phyloP scores from a whole-genome alignment of 2,113 vertebrate genomes.

The Podocnemis expansa region DNA sequence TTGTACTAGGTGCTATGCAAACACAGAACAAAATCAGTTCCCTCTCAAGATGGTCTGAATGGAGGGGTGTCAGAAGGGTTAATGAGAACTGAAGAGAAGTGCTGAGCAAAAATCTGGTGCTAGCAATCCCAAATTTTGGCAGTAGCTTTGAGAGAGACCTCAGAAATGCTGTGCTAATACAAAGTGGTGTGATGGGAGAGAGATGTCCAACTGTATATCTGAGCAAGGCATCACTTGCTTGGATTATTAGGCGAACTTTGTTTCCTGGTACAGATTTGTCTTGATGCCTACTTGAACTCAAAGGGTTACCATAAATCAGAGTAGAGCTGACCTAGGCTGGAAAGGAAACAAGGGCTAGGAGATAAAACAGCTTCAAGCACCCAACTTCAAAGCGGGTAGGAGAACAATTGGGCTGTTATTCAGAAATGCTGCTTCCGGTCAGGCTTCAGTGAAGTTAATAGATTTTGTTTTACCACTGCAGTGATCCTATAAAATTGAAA shows the following conservation, averaged over 20 bases:
- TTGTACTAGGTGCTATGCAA: not conserved
- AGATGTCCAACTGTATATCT: too few species aligned
- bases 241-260: too few species aligned
- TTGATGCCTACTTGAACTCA: not conserved
- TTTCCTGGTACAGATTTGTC: not conserved
- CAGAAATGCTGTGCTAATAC: not conserved
- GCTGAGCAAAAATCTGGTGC: not conserved
- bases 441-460: not conserved
- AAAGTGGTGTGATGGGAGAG: too few species aligned
- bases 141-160: not conserved
- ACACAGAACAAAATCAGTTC: not conserved
- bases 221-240: too few species aligned
- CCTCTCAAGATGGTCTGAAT: not conserved
- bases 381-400: not conserved
- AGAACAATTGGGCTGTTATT: not conserved
- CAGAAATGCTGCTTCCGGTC: not conserved
- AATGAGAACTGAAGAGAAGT: not conserved
- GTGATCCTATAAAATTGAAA: not conserved
- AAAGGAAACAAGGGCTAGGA: not conserved
- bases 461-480: not conserved
- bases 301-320: not conserved
- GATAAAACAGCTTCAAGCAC: not conserved
- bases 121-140: not conserved
- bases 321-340: not conserved
- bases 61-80: not conserved